Conservation (phyloP, 2,113 vertebrate species). For the Sialia sialis region DNA sequence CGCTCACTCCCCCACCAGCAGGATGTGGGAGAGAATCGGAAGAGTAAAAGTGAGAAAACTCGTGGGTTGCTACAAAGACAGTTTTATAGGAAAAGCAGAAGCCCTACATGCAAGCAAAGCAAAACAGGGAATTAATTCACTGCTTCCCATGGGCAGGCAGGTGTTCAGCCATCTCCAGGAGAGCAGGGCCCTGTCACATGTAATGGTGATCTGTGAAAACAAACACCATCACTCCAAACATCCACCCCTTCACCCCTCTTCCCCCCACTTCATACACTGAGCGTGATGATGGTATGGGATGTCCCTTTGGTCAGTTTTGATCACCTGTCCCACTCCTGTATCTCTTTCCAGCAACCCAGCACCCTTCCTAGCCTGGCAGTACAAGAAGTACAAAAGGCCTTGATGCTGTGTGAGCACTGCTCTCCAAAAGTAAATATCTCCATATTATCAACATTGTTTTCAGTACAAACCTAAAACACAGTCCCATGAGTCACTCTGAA, state of each 20-base stretch:
- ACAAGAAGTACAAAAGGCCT: not conserved
- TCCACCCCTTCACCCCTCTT: not conserved
- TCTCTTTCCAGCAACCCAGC: not conserved
- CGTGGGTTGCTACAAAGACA: not conserved
- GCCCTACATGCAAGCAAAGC: not conserved
- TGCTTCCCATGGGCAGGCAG: not conserved
- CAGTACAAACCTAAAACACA: not conserved
- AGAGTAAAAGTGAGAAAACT: not conserved
- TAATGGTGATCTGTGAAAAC: not conserved
- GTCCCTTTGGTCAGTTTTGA: not conserved
- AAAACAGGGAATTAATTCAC: not conserved
- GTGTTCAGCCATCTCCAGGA: not conserved
- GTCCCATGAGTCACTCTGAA: not conserved
- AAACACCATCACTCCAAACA: rapidly evolving
- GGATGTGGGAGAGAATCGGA: not conserved
- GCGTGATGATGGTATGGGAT: not conserved
- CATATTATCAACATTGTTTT: not conserved
- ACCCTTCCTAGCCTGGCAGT: rapidly evolving
- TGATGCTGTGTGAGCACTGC: rapidly evolving
- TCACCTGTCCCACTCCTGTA: not conserved
- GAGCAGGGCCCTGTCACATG: not conserved
- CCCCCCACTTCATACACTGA: not conserved
- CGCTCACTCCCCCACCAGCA: not conserved
- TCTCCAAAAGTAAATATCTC: not conserved
- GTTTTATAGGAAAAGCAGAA: not conserved